Evolutionary conservation across 2,113 vertebrate genomes (phyloP).

Genomic region (Noturus placidus): DNA sequence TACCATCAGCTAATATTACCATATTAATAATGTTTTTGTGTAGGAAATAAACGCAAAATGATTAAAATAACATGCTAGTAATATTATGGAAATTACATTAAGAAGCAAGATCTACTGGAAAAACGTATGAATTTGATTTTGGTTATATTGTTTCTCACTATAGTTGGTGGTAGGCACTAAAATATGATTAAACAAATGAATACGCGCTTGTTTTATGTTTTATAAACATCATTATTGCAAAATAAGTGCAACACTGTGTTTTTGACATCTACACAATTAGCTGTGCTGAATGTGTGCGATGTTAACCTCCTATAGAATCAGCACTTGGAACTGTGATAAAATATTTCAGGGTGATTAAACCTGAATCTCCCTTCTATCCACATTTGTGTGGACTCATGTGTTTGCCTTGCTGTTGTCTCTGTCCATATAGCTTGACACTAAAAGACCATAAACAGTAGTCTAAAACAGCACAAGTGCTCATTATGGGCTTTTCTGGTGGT

Average conservation of each 20-base stretch:
- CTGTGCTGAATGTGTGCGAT: neutral
- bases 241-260: neutral
- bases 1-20: neutral
- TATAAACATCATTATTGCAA: neutral
- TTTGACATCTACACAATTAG: neutral
- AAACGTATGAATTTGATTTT: neutral
- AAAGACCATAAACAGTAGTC: conserved; percentile 37
- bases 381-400: neutral
- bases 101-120: neutral
- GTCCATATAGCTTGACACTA: neutral
- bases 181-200: neutral
- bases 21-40: neutral
- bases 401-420: conserved; percentile 27
- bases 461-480: conserved; percentile 18
- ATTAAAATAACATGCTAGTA: neutral
- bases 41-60: neutral
- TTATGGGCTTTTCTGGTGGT: conserved; percentile 39
- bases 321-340: neutral
- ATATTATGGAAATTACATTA: neutral
- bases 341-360: neutral
- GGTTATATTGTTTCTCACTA: neutral
- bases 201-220: neutral
- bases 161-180: neutral
- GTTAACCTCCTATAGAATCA: neutral
- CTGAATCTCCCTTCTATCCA: too few relatives aligned